phyloP scores from a whole-genome alignment of 23 tunicate species.

The Ascidia mentula region DNA sequence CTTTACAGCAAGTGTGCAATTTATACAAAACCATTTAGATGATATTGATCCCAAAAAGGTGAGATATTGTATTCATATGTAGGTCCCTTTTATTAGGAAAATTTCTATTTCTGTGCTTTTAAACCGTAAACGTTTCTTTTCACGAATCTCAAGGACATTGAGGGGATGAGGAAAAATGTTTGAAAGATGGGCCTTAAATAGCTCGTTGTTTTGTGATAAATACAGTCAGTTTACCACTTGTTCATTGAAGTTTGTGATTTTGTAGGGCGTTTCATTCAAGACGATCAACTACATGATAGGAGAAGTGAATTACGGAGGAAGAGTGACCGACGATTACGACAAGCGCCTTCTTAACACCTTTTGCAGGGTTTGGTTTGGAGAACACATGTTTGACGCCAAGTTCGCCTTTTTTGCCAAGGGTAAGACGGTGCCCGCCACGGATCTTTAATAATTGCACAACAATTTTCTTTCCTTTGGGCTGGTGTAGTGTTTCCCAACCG shows the following conservation, averaged over 20 bases:
- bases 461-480: background rate
- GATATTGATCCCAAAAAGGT: conserved; percentile 97
- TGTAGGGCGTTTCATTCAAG: conserved; percentile 88
- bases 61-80: background rate
- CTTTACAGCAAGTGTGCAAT: conserved; percentile 89
- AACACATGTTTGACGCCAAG: conserved; percentile 88
- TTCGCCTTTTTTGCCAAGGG: conserved; percentile 94
- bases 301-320: conserved; percentile 93
- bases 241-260: background rate
- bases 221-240: too few species aligned
- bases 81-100: too few species aligned
- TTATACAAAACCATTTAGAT: conserved; percentile 94
- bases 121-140: too few species aligned
- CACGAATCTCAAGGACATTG: too few species aligned
- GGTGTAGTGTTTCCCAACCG: background rate
- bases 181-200: too few species aligned
- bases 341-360: conserved; percentile 89
- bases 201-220: too few species aligned
- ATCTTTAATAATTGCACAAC: background rate
- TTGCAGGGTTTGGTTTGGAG: conserved; percentile 93
- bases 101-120: too few species aligned
- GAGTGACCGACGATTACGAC: conserved; percentile 97
- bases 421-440: conserved; percentile 11
- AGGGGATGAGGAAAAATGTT: too few species aligned
- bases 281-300: conserved; percentile 96